Conservation (phyloP, 1,140 invertebrate species). For the Drosophila tropicalis region DNA sequence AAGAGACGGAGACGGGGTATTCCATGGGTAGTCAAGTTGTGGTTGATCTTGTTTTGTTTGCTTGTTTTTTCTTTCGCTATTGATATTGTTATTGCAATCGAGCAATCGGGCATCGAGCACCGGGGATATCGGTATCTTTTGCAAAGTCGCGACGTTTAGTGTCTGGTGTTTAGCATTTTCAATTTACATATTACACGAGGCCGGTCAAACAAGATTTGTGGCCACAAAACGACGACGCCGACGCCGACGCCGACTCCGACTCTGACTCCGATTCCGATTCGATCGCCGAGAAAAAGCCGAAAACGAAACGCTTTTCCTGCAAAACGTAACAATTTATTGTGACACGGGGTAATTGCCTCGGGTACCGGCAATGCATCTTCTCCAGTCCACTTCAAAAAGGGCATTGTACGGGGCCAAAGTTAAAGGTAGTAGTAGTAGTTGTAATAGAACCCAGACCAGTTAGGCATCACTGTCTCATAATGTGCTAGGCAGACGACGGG, state of each 20-base stretch:
- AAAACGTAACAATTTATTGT: slow-evolving; percentile 76
- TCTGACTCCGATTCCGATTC: too few relatives aligned
- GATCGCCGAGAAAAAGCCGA: not conserved
- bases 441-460: slow-evolving; percentile 18
- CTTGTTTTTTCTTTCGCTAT: slow-evolving; percentile 17
- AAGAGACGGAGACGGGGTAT: not conserved
- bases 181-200: slow-evolving; percentile 79
- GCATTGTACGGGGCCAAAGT: slow-evolving; percentile 39
- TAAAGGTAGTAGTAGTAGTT: not conserved
- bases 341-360: slow-evolving; percentile 75
- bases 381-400: slow-evolving; percentile 28
- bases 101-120: slow-evolving; percentile 19
- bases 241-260: not conserved
- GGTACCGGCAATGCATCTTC: slow-evolving; percentile 30
- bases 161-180: slow-evolving; percentile 80
- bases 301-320: slow-evolving; percentile 30
- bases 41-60: slow-evolving; percentile 16
- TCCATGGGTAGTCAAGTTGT: not conserved
- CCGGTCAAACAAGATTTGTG: slow-evolving; percentile 72
- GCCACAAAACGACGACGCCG: slow-evolving; percentile 19
- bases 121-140: slow-evolving; percentile 44
- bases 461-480: slow-evolving; percentile 27
- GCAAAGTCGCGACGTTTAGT: slow-evolving; percentile 58
- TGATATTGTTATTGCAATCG: slow-evolving; percentile 33
- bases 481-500: slow-evolving; percentile 19